phyloP scores from a whole-genome alignment of 2,113 vertebrate genomes.

The Alosa alosa region DNA sequence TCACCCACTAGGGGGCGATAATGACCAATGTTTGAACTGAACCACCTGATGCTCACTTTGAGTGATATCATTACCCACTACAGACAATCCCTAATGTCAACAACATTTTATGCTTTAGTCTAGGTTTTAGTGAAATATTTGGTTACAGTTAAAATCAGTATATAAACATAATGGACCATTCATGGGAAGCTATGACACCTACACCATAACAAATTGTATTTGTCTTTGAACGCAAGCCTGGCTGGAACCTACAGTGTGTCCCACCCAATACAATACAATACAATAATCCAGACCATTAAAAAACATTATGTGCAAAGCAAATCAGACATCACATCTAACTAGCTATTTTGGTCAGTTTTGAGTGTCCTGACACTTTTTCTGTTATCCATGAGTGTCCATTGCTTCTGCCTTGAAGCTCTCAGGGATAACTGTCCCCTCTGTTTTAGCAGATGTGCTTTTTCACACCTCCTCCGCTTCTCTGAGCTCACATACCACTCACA shows the following conservation, averaged over 20 bases:
- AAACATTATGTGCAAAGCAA: background rate
- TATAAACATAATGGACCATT: background rate
- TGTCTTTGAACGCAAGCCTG: background rate
- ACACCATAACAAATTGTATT: background rate
- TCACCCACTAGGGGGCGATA: background rate
- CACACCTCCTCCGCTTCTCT: slow-evolving; percentile 9
- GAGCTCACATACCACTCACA: background rate
- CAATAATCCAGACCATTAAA: background rate
- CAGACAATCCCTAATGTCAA: background rate
- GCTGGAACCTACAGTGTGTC: background rate
- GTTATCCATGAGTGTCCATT: background rate
- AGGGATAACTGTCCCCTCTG: background rate
- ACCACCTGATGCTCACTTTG: background rate
- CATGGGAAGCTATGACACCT: background rate
- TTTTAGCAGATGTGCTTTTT: slow-evolving; percentile 11
- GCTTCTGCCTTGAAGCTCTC: background rate
- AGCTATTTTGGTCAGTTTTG: background rate
- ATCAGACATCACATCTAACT: background rate
- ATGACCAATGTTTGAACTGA: background rate
- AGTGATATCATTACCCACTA: slow-evolving; percentile 11
- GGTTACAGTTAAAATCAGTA: background rate
- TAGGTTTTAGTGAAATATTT: background rate
- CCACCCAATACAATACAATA: background rate
- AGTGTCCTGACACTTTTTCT: background rate
- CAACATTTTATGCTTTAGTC: background rate